A percentile compares a stretch with the other conserved stretches of the same genome.
These are phyloP conservation scores for Drosophila kurseongensis DNA, from an alignment of 1,140 invertebrate species.

Conservation along the genomic window DNA sequence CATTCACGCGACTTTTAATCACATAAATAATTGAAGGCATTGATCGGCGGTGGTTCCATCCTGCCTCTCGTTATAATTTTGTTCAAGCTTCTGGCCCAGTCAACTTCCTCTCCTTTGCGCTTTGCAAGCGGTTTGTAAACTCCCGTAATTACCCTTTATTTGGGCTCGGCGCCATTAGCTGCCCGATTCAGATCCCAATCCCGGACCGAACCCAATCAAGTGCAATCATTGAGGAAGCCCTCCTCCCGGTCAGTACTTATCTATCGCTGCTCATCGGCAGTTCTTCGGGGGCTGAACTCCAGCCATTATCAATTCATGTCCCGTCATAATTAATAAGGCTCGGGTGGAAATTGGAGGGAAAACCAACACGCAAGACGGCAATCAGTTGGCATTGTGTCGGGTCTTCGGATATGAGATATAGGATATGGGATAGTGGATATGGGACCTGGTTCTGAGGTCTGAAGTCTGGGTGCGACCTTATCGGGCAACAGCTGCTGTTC, in stretches of 20 bases:
- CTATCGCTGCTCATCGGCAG: slow-evolving; percentile 56
- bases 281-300: slow-evolving; percentile 36
- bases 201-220: slow-evolving; percentile 50
- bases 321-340: slow-evolving; percentile 81
- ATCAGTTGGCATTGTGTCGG: slow-evolving; percentile 69
- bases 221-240: slow-evolving; percentile 49
- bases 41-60: not conserved
- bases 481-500: slow-evolving; percentile 66
- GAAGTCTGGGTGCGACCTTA: slow-evolving; percentile 46
- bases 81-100: slow-evolving; percentile 7
- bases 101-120: slow-evolving; percentile 15
- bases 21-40: slow-evolving; percentile 7
- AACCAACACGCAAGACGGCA: slow-evolving; percentile 66
- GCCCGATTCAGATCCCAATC: slow-evolving; percentile 20
- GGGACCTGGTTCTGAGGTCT: slow-evolving; percentile 4
- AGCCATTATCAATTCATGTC: slow-evolving; percentile 75
- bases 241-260: slow-evolving; percentile 37
- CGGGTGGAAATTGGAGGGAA: slow-evolving; percentile 34
- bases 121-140: slow-evolving; percentile 25
- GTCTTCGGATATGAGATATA: slow-evolving; percentile 17
- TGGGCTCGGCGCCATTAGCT: slow-evolving; percentile 32
- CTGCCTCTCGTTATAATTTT: slow-evolving; percentile 9
- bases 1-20: not conserved
- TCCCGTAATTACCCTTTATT: slow-evolving; percentile 39
- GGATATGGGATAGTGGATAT: slow-evolving; percentile 15